Base-by-base conservation (phyloP, 2,797 vertebrate species). In the Toxotes lorentzi region DNA sequence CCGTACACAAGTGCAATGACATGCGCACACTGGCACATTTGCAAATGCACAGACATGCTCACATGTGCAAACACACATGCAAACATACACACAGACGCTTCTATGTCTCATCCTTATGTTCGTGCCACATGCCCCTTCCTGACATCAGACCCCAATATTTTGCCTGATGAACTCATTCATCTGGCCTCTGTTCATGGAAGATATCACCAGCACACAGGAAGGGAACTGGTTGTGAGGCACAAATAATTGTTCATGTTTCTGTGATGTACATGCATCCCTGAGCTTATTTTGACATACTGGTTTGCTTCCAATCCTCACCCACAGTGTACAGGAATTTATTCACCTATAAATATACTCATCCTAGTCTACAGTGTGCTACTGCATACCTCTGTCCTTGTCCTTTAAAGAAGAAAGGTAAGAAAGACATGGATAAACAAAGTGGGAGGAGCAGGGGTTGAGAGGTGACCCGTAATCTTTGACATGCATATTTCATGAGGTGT, bases 401-500 rank as follows among this genome's bases (percentile, higher is more conserved):
- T 61, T 32, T 48, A 65, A 50, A 75, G 32, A 62, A 41, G 56
- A 75, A 73, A 70, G 32, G 47, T 53, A 73, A 76, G 13, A 7
- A 61, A 78, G 64, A 75, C 16, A 43, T 24, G 48, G 66, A 66
- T 58, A 63, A 66, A 75, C 51, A 78, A 73, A 73, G 34, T 40
- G 43, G 62, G 54, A 58, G 40, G 41, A 35, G 24, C 63, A 16
- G 41, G 38, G 66, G 40, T 60, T 50, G 32, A 13, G 68, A 34
- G 54, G 51, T 76, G 79, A 82, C 67, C 77, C 70, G 68, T 78
- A 79, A 83, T 88, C 68, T 90, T 74, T 87, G 61, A 76, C 79
- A 91, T 89, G 76, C 76, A 91, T 91, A 88, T 91, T 93, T 85
- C 80, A 90, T 89, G 69, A 83, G 81, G 74, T 62, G 70, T 61